Base-by-base conservation (phyloP, 1,140 invertebrate species). In the Drosophila asahinai region DNA sequence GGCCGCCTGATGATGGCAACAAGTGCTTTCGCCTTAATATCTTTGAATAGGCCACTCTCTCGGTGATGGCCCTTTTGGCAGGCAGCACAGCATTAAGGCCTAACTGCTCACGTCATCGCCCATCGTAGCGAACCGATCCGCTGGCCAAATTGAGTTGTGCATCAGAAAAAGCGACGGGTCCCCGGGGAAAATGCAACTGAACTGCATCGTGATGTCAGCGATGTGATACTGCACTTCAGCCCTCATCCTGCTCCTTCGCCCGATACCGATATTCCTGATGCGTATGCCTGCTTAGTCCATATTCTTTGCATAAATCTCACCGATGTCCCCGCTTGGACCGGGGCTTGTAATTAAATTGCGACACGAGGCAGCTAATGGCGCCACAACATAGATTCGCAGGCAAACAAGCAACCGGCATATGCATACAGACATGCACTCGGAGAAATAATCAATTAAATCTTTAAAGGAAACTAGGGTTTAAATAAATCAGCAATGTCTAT, bases 271-370 rank as follows among this genome's bases (percentile, higher is more conserved):
- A 40, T 36, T 60, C 62, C 48, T n/a, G 54, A 42, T 77, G 54
- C 61, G 71, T 75, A 55, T 75, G 48, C 66, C 48, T 61, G 27
- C 38, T 70, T 61, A 55, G 64, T 57, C 63, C 65, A 65, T 72
- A 72, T 63, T 77, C 65, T 79, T 81, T 89, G 81, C 81, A 89
- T 84, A 84, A 86, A 81, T 90, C 83, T 83, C 60, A 52, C 55
- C 72, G 57, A 66, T 63, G 82, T 80, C 78, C 43, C 48, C 64
- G 25, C 40, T 33, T 38, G 49, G 67, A 68, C 48, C 43, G 49
- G 65, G 51, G 49, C 81, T 82, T 81, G 86, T 90, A 90, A 90
- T 86, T 89, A 81, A 90, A 89, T 89, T 79, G 83, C 83, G 83
- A 86, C 77, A 87, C 83, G 83, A 80, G 75, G 77, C 70, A 81